Evolutionary conservation across 2,888 invertebrate genomes (phyloP).

Genomic region (Phaedon cochleariae): DNA sequence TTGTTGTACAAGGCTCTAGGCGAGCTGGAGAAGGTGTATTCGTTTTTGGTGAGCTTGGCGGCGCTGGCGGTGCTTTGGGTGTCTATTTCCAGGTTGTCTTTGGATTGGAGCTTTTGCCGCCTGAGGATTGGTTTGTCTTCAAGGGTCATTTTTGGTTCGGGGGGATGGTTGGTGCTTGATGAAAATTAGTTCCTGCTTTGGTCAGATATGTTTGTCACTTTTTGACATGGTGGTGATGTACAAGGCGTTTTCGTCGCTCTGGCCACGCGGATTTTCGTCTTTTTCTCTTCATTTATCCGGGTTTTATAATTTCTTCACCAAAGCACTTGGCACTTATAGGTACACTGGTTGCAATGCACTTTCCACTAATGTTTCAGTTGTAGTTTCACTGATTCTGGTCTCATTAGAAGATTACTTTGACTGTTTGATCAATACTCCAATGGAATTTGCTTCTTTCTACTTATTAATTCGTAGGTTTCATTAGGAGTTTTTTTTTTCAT

Average conservation of each 20-base stretch:
- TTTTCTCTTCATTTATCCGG: conserved; percentile 11
- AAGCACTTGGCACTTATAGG: too few relatives aligned
- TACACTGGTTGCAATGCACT: too few relatives aligned
- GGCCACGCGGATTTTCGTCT: conserved; percentile 2
- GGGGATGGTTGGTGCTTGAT: too few relatives aligned
- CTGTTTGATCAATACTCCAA: too few relatives aligned
- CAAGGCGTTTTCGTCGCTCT: background rate
- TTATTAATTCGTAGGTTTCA: too few relatives aligned
- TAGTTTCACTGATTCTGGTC: too few relatives aligned
- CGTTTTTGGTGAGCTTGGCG: conserved; percentile 48
- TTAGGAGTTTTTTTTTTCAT: too few relatives aligned
- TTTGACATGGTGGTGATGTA: conserved; percentile 16
- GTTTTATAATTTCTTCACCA: too few relatives aligned
- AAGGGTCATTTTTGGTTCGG: conserved; percentile 33
- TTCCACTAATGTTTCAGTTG: too few relatives aligned
- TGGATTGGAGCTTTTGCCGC: conserved; percentile 31
- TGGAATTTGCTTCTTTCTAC: too few relatives aligned
- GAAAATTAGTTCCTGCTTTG: too few relatives aligned
- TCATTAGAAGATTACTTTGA: background rate
- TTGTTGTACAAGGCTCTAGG: conserved; percentile 70
- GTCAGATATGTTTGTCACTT: conserved; percentile 38
- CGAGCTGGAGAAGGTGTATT: conserved; percentile 70
- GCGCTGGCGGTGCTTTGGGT: conserved; percentile 29
- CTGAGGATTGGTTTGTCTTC: conserved; percentile 37
- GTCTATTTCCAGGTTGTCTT: conserved; percentile 31